phyloP scores from a whole-genome alignment of 2,113 vertebrate species.

The Podocnemis expansa region DNA sequence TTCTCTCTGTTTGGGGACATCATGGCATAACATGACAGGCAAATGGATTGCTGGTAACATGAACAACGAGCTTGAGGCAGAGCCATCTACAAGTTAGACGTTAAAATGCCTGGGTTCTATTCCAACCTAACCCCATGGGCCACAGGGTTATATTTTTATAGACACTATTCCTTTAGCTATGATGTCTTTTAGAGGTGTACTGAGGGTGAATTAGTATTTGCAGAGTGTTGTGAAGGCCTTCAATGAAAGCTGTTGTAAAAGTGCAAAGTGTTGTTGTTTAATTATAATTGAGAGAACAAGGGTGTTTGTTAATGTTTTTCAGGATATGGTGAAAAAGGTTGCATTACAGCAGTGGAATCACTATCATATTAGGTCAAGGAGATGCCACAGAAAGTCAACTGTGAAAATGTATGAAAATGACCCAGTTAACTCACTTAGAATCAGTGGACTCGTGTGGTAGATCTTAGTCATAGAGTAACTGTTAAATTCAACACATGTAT shows the following conservation, averaged over 20 bases:
- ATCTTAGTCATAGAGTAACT: neutral
- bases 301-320: slow-evolving; percentile 13
- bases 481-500: neutral
- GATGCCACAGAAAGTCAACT: no score
- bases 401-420: no score
- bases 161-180: neutral
- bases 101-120: neutral
- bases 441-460: no score
- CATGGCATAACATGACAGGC: neutral
- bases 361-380: neutral
- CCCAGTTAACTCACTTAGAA: no score
- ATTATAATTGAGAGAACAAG: slow-evolving; percentile 29
- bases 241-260: neutral
- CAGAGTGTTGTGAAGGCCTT: neutral
- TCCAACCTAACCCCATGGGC: neutral
- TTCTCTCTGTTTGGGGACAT: neutral
- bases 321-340: neutral
- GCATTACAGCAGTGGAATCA: neutral
- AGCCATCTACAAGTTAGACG: neutral
- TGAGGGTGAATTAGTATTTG: neutral
- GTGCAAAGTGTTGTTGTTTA: neutral
- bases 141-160: neutral
- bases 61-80: neutral
- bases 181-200: neutral
- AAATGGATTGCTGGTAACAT: neutral